Evolutionary conservation across 2,113 vertebrate species (phyloP), one percentile per base, ranked within the genome.

Genomic region (Lucifuga dentata): DNA sequence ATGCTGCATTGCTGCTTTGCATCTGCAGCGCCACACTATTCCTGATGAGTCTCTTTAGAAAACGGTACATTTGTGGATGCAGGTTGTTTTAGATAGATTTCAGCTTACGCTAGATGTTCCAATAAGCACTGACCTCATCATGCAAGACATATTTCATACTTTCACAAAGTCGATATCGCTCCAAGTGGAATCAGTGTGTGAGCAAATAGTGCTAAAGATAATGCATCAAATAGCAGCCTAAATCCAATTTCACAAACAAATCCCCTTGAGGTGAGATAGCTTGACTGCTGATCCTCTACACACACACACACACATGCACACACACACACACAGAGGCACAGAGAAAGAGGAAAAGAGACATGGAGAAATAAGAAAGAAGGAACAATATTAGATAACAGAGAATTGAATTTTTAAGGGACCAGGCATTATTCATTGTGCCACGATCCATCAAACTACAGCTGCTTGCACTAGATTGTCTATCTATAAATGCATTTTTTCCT

Each of bases 221-320:
- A 81, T 66, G 51, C 49, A 81, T 79, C 59, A 81, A 81, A 83
- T 76, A 79, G 78, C 32, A 71, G 38, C 12, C 33, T 49, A 48
- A 78, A 87, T 83, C 68, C 74, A 73, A 79, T 89, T 89, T 80
- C 68, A 79, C 65, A 73, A 85, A 84, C 73, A 66, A 16, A 62
- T 61, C 33, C 75, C 86, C 68, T 62, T 8, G 70, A 76, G 77
- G 53, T 51, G 41, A 26, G 41, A 78, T 60, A 73, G 57, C 58
- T 62, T 58, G 33, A 62, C 76, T 70, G 36, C 46, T 59, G 67
- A 75, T 79, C 33, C 44, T 39, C 17, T 23, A 33, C 26, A 38
- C 24, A 52, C 49, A 19, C 29, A 35, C 13, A 19, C 16, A 40
- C 12, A n/a, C 56, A 55, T 13, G 13, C 19, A 45, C 19, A 45